Percentiles rank a stretch among this genome's conserved stretches.
phyloP scores from a whole-genome alignment of 2,113 vertebrate genomes.

The Centrocercus urophasianus region DNA sequence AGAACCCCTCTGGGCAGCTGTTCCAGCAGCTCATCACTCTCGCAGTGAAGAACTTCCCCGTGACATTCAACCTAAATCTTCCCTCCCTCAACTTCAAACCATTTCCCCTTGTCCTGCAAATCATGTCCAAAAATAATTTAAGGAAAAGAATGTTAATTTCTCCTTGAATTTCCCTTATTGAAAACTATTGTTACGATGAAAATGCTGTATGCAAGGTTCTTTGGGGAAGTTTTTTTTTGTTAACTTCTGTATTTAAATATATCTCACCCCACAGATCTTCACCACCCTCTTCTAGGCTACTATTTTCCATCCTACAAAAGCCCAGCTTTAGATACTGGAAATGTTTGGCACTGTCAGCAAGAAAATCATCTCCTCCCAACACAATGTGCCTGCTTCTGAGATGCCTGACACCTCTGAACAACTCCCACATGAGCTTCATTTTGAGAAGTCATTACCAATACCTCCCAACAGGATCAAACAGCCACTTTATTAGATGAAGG shows the following conservation, averaged over 20 bases:
- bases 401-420: not conserved
- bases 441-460: not conserved
- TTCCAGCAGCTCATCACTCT: too few species aligned
- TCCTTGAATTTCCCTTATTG: not conserved
- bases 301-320: constrained; percentile 12
- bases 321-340: constrained; percentile 26
- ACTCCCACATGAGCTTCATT: constrained; percentile 28
- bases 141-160: not conserved
- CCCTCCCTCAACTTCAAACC: too few species aligned
- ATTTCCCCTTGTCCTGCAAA: too few species aligned
- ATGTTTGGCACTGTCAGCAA: not conserved
- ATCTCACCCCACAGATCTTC: constrained; percentile 34
- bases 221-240: not conserved
- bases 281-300: constrained; percentile 12
- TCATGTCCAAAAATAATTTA: not conserved
- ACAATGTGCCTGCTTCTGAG: constrained; percentile 38
- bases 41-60: too few species aligned
- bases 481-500: not conserved
- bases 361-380: not conserved
- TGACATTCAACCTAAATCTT: too few species aligned
- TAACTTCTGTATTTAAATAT: constrained; percentile 4
- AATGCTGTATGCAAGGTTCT: not conserved
- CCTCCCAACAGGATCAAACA: not conserved
- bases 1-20: too few species aligned
- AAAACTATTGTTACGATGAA: constrained; percentile 4